Evolutionary conservation across 2,113 vertebrate species (phyloP), one percentile per base, ranked within the genome.

Genomic region (Larimichthys crocea): DNA sequence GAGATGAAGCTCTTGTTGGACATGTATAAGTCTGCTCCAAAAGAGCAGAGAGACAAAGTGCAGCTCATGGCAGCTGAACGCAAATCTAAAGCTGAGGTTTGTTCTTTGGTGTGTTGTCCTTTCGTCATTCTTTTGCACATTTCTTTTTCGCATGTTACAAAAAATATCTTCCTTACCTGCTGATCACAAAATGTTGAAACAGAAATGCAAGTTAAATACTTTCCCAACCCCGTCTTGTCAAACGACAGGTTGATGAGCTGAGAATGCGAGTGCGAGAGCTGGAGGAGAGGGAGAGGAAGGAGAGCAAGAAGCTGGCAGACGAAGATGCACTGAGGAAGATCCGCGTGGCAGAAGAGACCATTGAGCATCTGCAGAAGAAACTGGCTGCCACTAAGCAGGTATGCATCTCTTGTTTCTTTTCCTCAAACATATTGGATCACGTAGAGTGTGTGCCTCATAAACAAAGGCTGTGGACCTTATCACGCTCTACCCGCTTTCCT

Each of bases 1-100:
- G 97, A 98, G 93, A 98, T 98, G 97, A 98, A 98, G 76, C 91
- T 98, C 46, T 87, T 98, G 50, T 76, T 98, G 82, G 97, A 98
- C 87, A 98, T 98, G 97, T 98, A 98, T 77, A 98, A 98, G 82
- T 98, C 97, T 0, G 97, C 97, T 0, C 97, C 97, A 74, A 98
- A 98, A 85, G 97, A 98, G 72, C 97, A 98, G 89, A 91, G 97
- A 63, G 97, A 98, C 89, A 98, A 98, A 91, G 97, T 98, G 83
- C 97, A 97, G 89, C 96, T 98, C 8, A 98, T 98, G 97, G 97
- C 97, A 0, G 97, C 97, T 0, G 97, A 98, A 76, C 95, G 96
- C 55, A 98, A 97, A 88, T 96, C 97, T 76, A 98, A 98, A 92
- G 97, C 97, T 0, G 97, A 98, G 97, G 97, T 97, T 74, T 57